Evolutionary conservation across 1,140 invertebrate genomes (phyloP).

Genomic region (Heterodera schachtii): DNA sequence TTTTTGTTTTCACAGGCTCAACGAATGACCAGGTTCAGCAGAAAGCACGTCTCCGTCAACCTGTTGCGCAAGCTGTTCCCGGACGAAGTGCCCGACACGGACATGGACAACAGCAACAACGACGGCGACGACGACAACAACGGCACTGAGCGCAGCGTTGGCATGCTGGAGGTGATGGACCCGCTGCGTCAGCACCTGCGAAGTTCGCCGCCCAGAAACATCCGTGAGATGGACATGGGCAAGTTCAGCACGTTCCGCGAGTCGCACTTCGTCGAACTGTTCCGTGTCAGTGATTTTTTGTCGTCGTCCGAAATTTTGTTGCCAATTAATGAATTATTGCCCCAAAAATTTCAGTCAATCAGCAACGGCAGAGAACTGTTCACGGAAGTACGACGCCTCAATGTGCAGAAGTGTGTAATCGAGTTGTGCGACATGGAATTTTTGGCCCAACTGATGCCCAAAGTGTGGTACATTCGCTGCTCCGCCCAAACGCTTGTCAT

Average conservation of each 20-base stretch:
- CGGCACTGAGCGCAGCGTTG: constrained; percentile 7
- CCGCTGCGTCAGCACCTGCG: constrained; percentile 12
- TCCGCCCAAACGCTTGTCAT: constrained; percentile 18
- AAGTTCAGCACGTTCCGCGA: constrained; percentile 18
- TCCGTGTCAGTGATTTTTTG: not conserved
- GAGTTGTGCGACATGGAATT: constrained; percentile 24
- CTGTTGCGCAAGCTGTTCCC: constrained; percentile 25
- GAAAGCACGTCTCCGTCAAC: constrained; percentile 19
- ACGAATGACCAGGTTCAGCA: constrained; percentile 16
- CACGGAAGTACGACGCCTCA: constrained; percentile 18
- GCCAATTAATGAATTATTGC: too few relatives aligned
- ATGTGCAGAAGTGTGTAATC: constrained; percentile 24
- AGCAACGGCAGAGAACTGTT: constrained; percentile 23
- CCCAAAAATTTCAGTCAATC: constrained; percentile 27
- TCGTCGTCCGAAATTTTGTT: too few relatives aligned
- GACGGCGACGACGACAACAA: too few relatives aligned
- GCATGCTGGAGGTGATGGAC: constrained; percentile 13
- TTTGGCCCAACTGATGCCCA: constrained; percentile 29
- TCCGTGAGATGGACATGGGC: constrained; percentile 20
- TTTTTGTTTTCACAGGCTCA: constrained; percentile 6
- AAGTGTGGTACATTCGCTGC: constrained; percentile 26
- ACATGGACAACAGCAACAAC: not conserved
- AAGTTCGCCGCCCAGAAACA: constrained; percentile 19
- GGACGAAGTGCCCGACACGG: constrained; percentile 4
- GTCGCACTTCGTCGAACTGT: constrained; percentile 25